Evolutionary conservation across 2,797 vertebrate genomes (phyloP).

Genomic region (Enoplosus armatus): DNA sequence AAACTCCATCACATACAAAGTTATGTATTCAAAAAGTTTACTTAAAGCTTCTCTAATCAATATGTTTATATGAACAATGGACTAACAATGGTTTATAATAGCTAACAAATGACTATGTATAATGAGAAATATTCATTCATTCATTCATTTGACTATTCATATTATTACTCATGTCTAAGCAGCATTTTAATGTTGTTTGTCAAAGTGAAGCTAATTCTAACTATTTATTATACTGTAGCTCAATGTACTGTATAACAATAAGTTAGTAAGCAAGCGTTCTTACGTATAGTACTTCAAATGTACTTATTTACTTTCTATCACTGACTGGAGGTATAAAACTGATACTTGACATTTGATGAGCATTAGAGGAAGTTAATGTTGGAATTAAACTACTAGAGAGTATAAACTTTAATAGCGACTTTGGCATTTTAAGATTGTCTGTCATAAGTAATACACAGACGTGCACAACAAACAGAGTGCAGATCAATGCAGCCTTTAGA

Average conservation of each 20-base stretch:
- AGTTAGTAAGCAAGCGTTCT: too few relatives aligned
- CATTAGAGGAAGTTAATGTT: conserved; percentile 7
- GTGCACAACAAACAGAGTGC: conserved; percentile 22
- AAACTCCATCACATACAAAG: not conserved
- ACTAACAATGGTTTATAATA: too few relatives aligned
- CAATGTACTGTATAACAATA: not conserved
- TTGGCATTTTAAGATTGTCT: conserved; percentile 27
- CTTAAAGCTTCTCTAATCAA: not conserved
- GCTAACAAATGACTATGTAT: not conserved
- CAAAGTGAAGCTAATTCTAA: not conserved
- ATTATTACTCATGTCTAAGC: not conserved
- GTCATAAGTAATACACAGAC: conserved; percentile 42
- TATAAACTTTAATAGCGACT: conserved; percentile 7
- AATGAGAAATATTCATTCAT: not conserved
- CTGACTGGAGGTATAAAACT: not conserved
- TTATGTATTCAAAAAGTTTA: too few relatives aligned
- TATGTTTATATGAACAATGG: not conserved
- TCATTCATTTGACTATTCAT: not conserved
- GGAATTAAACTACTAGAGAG: conserved; percentile 21
- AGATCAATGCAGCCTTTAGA: conserved; percentile 47
- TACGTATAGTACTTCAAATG: not conserved
- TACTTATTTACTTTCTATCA: not conserved
- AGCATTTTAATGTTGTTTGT: not conserved
- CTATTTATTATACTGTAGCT: not conserved
- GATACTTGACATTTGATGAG: not conserved